Percentiles rank a stretch among this genome's conserved stretches.
Evolutionary conservation across 2,797 vertebrate genomes (phyloP).

Genomic region (Galaxias olidus): DNA sequence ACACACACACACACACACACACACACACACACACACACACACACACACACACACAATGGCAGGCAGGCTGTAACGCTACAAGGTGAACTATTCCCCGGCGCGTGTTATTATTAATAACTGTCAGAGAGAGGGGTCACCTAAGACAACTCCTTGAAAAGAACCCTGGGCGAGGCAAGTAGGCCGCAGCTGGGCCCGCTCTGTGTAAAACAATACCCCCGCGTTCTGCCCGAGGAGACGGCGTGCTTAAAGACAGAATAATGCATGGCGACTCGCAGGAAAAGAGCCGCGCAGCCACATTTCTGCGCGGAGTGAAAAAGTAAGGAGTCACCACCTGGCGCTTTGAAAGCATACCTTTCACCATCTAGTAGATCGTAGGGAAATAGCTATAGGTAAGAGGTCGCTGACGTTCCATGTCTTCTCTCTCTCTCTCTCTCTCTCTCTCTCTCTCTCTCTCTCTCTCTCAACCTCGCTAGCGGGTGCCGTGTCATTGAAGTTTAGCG

Average conservation of each 20-base stretch:
- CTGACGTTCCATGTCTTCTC: conserved; percentile 31
- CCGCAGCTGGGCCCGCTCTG: conserved; percentile 61
- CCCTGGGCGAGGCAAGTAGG: conserved; percentile 69
- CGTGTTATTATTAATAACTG: conserved; percentile 79
- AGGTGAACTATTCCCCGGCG: conserved; percentile 74
- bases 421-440: background rate
- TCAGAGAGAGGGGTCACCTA: conserved; percentile 70
- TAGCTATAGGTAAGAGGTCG: conserved; percentile 35
- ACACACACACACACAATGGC: conserved; percentile 20
- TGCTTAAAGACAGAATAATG: conserved; percentile 75
- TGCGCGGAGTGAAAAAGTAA: conserved; percentile 67
- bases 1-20: conserved; percentile 41
- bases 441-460: background rate
- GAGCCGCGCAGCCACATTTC: conserved; percentile 42
- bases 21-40: conserved; percentile 35
- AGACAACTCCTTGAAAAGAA: conserved; percentile 74
- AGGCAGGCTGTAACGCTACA: conserved; percentile 54
- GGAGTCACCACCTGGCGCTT: conserved; percentile 68
- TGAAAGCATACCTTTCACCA: conserved; percentile 56
- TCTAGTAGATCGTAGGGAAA: conserved; percentile 46
- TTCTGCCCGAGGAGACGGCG: conserved; percentile 49
- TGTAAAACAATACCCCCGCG: conserved; percentile 67
- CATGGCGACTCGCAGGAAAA: conserved; percentile 46
- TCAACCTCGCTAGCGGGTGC: background rate
- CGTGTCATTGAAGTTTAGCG: conserved; percentile 27